Percentiles rank a stretch among this genome's conserved stretches.
These are phyloP conservation scores for Ischnus inquisitorius DNA, from an alignment of 2,888 invertebrate species.

Conservation along the genomic window DNA sequence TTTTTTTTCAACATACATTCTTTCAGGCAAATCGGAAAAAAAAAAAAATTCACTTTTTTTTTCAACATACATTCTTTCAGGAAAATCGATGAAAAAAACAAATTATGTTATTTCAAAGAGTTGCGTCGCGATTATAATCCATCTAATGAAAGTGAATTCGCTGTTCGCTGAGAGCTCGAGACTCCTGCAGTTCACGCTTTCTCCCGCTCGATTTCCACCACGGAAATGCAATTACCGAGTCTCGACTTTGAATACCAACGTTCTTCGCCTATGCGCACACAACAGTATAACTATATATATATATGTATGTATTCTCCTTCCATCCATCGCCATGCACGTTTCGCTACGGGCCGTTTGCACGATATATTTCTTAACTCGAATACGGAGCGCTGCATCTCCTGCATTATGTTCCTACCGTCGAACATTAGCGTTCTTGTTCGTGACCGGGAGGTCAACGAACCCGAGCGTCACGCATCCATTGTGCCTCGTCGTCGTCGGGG, in stretches of 20 bases:
- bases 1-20: neutral
- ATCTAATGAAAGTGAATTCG: constrained; percentile 77
- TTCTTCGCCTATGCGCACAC: constrained; percentile 20
- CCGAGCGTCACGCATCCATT: constrained; percentile 56
- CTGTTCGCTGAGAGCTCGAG: constrained; percentile 63
- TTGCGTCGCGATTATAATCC: constrained; percentile 45
- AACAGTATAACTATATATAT: neutral
- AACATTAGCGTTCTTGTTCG: constrained; percentile 45
- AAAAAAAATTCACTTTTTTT: constrained; percentile 83
- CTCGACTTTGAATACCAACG: constrained; percentile 69
- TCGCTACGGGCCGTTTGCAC: constrained; percentile 48
- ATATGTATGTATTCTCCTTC: neutral
- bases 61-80: neutral
- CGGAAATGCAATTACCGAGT: constrained; percentile 75
- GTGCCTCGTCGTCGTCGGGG: neutral
- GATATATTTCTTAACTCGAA: constrained; percentile 36
- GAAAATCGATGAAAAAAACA: neutral
- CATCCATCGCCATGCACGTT: constrained; percentile 27
- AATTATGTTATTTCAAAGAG: neutral
- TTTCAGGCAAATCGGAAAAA: too few relatives aligned
- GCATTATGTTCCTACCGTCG: constrained; percentile 5
- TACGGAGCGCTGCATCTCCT: neutral
- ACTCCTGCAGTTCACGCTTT: constrained; percentile 79
- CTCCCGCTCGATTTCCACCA: constrained; percentile 79
- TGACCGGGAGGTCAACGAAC: constrained; percentile 55